phyloP scores from a whole-genome alignment of 2,888 invertebrate species.

The Silvanus unidentatus region DNA sequence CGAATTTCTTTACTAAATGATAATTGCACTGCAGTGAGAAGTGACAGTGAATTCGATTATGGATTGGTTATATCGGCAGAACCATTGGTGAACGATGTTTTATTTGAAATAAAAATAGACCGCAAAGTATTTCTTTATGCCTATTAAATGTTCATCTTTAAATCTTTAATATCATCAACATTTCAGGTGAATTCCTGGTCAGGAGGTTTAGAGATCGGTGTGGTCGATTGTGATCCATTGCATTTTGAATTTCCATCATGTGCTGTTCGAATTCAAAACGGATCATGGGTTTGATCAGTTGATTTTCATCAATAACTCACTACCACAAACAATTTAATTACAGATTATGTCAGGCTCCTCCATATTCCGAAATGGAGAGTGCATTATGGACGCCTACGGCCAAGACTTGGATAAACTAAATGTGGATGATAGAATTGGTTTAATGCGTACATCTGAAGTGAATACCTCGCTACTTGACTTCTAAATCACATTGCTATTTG shows the following conservation, averaged over 20 bases:
- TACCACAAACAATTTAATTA: slow-evolving; percentile 13
- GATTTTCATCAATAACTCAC: slow-evolving; percentile 3
- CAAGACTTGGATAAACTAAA: slow-evolving; percentile 75
- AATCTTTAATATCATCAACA: slow-evolving; percentile 7
- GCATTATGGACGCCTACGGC: slow-evolving; percentile 77
- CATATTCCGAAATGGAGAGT: slow-evolving; percentile 77
- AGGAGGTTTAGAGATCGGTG: slow-evolving; percentile 70
- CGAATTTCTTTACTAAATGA: slow-evolving; percentile 78
- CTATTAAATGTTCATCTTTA: not conserved
- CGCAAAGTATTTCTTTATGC: slow-evolving; percentile 62
- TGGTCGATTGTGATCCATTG: slow-evolving; percentile 64
- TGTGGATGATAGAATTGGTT: slow-evolving; percentile 79
- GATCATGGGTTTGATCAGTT: slow-evolving; percentile 78
- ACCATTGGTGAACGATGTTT: slow-evolving; percentile 71
- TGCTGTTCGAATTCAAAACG: slow-evolving; percentile 71
- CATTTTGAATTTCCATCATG: slow-evolving; percentile 65
- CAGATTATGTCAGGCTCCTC: slow-evolving; percentile 83
- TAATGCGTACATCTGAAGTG: slow-evolving; percentile 74
- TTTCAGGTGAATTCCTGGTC: slow-evolving; percentile 72
- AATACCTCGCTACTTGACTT: slow-evolving; percentile 8
- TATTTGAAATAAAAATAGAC: slow-evolving; percentile 83
- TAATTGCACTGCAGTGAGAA: slow-evolving; percentile 74
- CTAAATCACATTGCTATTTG: not conserved
- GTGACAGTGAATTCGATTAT: slow-evolving; percentile 78
- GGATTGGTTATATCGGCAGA: slow-evolving; percentile 80